Conservation (phyloP, 2,888 invertebrate species). For the Hypsopygia costalis region DNA sequence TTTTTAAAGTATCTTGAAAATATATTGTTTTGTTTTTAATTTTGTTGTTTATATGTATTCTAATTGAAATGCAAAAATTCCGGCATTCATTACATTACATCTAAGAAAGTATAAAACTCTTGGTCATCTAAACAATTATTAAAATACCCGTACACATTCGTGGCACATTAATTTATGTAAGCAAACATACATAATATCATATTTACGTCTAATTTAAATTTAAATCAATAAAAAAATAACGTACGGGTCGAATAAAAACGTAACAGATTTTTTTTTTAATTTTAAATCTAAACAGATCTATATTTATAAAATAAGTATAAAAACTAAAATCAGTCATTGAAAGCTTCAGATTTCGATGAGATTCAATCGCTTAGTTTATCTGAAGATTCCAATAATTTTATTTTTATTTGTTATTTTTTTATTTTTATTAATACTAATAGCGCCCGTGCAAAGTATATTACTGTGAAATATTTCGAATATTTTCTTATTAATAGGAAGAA, state of each 20-base stretch:
- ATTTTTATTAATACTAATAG: slow-evolving; percentile 25
- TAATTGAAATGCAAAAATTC: not conserved
- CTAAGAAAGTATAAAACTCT: not conserved
- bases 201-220: slow-evolving; percentile 24
- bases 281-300: slow-evolving; percentile 55
- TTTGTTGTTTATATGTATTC: no score
- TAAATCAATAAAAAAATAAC: slow-evolving; percentile 15
- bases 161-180: slow-evolving; percentile 58
- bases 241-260: slow-evolving; percentile 13
- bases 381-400: slow-evolving; percentile 73
- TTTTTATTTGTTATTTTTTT: slow-evolving; percentile 27
- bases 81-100: not conserved
- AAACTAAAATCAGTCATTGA: slow-evolving; percentile 69
- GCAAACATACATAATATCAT: slow-evolving; percentile 31
- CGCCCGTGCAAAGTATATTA: slow-evolving; percentile 15
- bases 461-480: not conserved
- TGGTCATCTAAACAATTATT: slow-evolving; percentile 41
- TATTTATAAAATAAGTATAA: slow-evolving; percentile 29
- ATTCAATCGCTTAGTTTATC: slow-evolving; percentile 66
- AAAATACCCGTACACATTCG: slow-evolving; percentile 67
- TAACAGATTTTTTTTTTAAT: slow-evolving; percentile 13
- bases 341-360: slow-evolving; percentile 72
- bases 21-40: no score
- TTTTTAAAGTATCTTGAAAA: no score
- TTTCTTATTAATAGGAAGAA: slow-evolving; percentile 14